Conservation (phyloP, 1,140 invertebrate species). For the Brachionus rotundiformis region DNA sequence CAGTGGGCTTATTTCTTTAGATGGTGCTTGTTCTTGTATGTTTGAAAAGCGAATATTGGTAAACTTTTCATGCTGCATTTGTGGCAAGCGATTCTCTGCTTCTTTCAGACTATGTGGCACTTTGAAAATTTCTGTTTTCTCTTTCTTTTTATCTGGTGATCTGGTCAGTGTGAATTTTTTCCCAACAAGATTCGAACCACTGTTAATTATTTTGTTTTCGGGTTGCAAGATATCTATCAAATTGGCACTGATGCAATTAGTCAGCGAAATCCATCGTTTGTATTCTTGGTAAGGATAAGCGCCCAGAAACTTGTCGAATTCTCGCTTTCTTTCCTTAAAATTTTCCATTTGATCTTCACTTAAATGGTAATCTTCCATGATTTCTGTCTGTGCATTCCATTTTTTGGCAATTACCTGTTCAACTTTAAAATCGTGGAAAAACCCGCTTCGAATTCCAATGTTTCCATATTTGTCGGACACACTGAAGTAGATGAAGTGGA, state of each 20-base stretch:
- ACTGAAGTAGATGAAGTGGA: slow-evolving; percentile 91
- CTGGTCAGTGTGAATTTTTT: slow-evolving; percentile 20
- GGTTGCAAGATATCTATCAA: slow-evolving; percentile 67
- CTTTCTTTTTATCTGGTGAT: neutral
- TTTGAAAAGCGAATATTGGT: slow-evolving; percentile 77
- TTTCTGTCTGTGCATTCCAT: slow-evolving; percentile 72
- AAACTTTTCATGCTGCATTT: slow-evolving; percentile 76
- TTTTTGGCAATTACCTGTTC: slow-evolving; percentile 81
- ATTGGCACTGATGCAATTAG: slow-evolving; percentile 72
- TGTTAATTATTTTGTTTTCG: slow-evolving; percentile 65
- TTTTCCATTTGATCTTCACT: slow-evolving; percentile 61
- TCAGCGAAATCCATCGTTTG: slow-evolving; percentile 81
- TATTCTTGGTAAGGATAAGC: slow-evolving; percentile 87
- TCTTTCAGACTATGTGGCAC: neutral
- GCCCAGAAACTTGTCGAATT: slow-evolving; percentile 79
- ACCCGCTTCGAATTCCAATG: slow-evolving; percentile 76
- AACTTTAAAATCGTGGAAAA: slow-evolving; percentile 81
- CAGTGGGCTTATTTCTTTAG: slow-evolving; percentile 73
- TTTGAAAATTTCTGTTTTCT: slow-evolving; percentile 50
- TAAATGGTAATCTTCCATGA: slow-evolving; percentile 65
- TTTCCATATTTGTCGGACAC: slow-evolving; percentile 65
- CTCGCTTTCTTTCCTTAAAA: slow-evolving; percentile 73
- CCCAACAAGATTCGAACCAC: slow-evolving; percentile 60
- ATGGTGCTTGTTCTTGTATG: slow-evolving; percentile 75
- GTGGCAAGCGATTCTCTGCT: slow-evolving; percentile 68